Evolutionary conservation across 2,888 invertebrate genomes (phyloP), one percentile per base, ranked within the genome.

Genomic region (Acronicta psi): DNA sequence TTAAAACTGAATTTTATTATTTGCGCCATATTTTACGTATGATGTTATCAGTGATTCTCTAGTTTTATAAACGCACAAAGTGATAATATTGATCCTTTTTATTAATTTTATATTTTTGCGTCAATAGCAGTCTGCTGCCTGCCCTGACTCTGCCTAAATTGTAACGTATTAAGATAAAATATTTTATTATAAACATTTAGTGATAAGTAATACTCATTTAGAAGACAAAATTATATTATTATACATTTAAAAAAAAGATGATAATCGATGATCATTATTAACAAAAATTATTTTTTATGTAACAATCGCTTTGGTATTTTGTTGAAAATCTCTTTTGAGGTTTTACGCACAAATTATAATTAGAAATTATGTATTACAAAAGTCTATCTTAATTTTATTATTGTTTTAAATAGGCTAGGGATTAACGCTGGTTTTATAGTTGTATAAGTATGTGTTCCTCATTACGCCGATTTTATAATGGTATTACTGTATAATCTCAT

Each of bases 131-230:
- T 5, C 11, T 41, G 23, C 9, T 36, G 54, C 41, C 50, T 56
- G 45, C 43, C 42, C 16, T 31, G 6, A 4, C 25, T 44, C 59
- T 55, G 46, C 47, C 44, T 55, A 42, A 59, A 37, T 57, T 23
- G 10, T 68, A 57, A 54, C 29, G 38, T 75, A 49, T 61, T 71
- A 64, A 73, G 43, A 69, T 67, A 54, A 53, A 49, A 59, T 67
- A 68, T 62, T 62, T 63, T 72, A 76, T 54, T 76, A 64, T 61
- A 59, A 69, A 72, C 55, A 73, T 58, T 64, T 77, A 79, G 72
- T 71, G 60, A 72, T 79, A 76, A 72, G 75, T 65, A 77, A 78
- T 79, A 79, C 80, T 80, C 80, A 73, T 74, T 67, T 68, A 64
- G 68, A 52, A 55, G 57, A 62, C 61, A 74, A 59, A 61, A 68